Conservation (phyloP, 2,888 invertebrate species). For the Drosophila borborema region DNA sequence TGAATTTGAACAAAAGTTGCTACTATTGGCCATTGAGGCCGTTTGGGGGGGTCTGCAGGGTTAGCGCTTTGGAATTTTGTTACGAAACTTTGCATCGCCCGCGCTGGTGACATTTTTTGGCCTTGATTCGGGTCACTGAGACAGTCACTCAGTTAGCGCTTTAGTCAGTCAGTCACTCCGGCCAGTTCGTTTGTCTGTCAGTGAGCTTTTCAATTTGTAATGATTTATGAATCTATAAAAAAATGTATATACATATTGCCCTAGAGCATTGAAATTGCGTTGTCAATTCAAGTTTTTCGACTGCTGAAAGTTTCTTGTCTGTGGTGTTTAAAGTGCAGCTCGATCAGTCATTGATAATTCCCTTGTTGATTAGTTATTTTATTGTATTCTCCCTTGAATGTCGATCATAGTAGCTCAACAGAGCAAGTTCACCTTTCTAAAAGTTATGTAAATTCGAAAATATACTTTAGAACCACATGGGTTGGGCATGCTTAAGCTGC, state of each 20-base stretch:
- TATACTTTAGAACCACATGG: constrained; percentile 15
- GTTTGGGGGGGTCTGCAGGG: constrained; percentile 2
- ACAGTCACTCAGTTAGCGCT: constrained; percentile 6
- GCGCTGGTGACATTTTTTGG: constrained; percentile 49
- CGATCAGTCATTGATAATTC: constrained; percentile 14
- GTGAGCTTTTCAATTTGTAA: constrained; percentile 41
- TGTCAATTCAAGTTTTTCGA: constrained; percentile 23
- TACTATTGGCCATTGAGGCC: not conserved
- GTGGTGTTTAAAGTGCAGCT: constrained; percentile 8
- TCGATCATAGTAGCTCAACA: not conserved
- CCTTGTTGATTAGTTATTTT: constrained; percentile 1
- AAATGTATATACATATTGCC: not conserved
- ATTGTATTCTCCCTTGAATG: not conserved
- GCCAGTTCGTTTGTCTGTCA: constrained; percentile 16
- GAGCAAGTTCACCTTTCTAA: not conserved
- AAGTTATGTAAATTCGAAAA: constrained; percentile 19
- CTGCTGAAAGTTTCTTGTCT: constrained; percentile 16
- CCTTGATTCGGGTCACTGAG: constrained; percentile 36
- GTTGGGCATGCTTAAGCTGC: constrained; percentile 9
- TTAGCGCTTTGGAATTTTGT: constrained; percentile 30
- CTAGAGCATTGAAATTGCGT: constrained; percentile 43
- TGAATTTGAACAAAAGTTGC: constrained; percentile 21
- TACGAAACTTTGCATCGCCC: constrained; percentile 41
- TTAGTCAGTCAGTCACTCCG: constrained; percentile 15
- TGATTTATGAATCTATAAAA: constrained; percentile 60